Base-by-base conservation (phyloP, 2,888 invertebrate genomes). In the Amphipoea lucens region DNA sequence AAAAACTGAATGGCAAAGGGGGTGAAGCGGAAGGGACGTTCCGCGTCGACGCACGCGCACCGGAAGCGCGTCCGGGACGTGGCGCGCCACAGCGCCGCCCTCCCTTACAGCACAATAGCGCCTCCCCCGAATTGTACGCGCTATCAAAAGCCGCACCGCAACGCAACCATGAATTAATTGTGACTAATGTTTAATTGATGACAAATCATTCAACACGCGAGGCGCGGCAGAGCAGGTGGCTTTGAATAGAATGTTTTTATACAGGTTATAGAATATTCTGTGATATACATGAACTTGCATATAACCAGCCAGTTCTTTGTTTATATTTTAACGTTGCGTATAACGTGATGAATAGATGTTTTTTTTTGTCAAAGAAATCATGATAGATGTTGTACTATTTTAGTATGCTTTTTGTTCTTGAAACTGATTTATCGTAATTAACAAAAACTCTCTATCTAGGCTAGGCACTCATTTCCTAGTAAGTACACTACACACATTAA, bases 21-120 rank as follows among this genome's bases (percentile, higher is more conserved):
- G 95, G 93, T 95, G 95, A 92, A 94, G 93, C 96, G 96, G 96
- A 96, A 95, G 95, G 95, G 95, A 94, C 96, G 96, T 95, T 96
- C 94, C 95, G 95, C 96, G 93, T 94, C 94, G 93, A 92, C 94
- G 95, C 95, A 92, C 94, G 92, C 92, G 91, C 93, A 92, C 94
- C 96, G 96, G 96, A 96, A 94, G 94, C 91, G 94, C 96, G 95
- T 96, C 96, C 96, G 96, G 96, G 95, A 95, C 95, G 96, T 92
- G 95, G 95, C 94, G 91, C 93, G 94, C 94, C 95, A 91, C 94
- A 93, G 90, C 88, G 88, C 93, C 93, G 92, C 94, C 94, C 94
- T 91, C 89, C 89, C 89, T 90, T 89, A 84, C 81, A 42, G 76
- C 90, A 90, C 91, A 90, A 92, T 91, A 88, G 90, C 90, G 90